Evolutionary conservation across 2,888 invertebrate species (phyloP).

Genomic region (Phalera bucephala): DNA sequence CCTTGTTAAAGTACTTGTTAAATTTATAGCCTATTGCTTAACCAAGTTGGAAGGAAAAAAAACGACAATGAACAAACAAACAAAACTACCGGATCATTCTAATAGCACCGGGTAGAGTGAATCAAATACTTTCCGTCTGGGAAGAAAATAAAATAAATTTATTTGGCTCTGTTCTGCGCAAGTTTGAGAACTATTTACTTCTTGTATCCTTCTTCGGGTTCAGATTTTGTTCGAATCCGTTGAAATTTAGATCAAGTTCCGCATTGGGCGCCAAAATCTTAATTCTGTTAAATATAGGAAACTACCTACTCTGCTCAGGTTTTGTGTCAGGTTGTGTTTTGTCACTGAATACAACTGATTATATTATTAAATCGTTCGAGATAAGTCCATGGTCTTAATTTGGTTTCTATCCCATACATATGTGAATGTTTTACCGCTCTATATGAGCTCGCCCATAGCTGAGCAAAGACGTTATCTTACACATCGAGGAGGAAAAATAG

Average conservation of each 20-base stretch:
- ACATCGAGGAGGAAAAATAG: too few relatives aligned
- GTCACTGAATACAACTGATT: too few relatives aligned
- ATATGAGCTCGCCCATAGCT: too few relatives aligned
- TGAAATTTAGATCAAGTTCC: slow-evolving; percentile 18
- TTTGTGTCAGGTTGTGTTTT: too few relatives aligned
- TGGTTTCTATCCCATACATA: too few relatives aligned
- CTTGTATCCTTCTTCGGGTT: slow-evolving; percentile 28
- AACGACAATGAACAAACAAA: slow-evolving; percentile 50
- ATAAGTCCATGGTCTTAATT: too few relatives aligned
- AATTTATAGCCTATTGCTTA: slow-evolving; percentile 71
- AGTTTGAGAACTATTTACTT: slow-evolving; percentile 50
- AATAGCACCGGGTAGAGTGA: slow-evolving; percentile 52
- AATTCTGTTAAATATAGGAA: too few relatives aligned
- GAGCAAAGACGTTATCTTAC: too few relatives aligned
- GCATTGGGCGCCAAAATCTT: slow-evolving; percentile 36
- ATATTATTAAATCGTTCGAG: too few relatives aligned
- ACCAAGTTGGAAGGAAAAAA: slow-evolving; percentile 51
- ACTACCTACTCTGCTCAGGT: too few relatives aligned
- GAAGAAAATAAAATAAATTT: slow-evolving; percentile 46
- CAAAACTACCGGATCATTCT: slow-evolving; percentile 59
- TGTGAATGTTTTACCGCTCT: too few relatives aligned
- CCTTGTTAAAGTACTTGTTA: slow-evolving; percentile 53
- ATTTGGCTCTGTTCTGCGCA: slow-evolving; percentile 51
- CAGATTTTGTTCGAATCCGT: slow-evolving; percentile 11
- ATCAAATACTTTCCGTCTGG: slow-evolving; percentile 63